These are phyloP conservation scores for Dinomys branickii DNA, from an alignment of 2,113 vertebrate species.

Conservation along the genomic window DNA sequence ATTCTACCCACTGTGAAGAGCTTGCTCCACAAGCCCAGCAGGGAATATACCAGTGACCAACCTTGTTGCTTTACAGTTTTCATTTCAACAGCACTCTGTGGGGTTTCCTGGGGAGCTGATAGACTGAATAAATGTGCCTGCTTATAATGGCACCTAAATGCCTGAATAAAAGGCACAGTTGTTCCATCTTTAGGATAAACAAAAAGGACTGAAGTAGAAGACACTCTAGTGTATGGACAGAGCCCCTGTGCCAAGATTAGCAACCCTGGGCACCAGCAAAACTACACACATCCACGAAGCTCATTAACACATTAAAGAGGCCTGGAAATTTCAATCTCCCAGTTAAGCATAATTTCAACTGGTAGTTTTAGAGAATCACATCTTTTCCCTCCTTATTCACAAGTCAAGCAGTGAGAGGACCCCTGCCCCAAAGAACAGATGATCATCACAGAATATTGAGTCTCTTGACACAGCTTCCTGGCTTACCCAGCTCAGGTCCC, in stretches of 20 bases:
- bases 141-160: background rate
- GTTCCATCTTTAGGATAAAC: background rate
- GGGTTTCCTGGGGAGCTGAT: background rate
- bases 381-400: slow-evolving; percentile 61
- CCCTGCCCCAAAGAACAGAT: slow-evolving; percentile 10
- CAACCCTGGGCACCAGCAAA: background rate
- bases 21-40: background rate
- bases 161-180: background rate
- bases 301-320: slow-evolving; percentile 77
- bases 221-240: background rate
- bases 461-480: background rate
- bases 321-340: slow-evolving; percentile 49
- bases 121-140: background rate
- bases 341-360: slow-evolving; percentile 68
- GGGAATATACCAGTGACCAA: no score
- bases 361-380: slow-evolving; percentile 70
- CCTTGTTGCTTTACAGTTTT: background rate
- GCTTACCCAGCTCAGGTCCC: slow-evolving; percentile 2
- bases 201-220: background rate
- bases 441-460: slow-evolving; percentile 28
- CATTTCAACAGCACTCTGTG: background rate
- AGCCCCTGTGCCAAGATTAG: background rate
- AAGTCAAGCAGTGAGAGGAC: slow-evolving; percentile 68
- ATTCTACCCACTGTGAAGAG: background rate
- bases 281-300: slow-evolving; percentile 57